Evolutionary conservation across 2,113 vertebrate species (phyloP).

Genomic region (Amia ocellicauda): DNA sequence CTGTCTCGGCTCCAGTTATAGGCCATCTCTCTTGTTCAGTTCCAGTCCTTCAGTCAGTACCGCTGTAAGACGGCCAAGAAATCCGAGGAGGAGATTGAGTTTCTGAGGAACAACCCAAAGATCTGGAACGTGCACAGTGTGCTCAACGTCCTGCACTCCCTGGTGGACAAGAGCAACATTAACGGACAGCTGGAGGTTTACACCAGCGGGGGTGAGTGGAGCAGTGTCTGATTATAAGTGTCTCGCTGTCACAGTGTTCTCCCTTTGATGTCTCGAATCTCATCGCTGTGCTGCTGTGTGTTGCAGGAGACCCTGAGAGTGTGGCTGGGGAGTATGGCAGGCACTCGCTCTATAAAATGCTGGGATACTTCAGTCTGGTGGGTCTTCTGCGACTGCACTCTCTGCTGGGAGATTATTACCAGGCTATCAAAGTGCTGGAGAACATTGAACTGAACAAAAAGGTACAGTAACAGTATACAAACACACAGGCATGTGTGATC

Average conservation of each 20-base stretch:
- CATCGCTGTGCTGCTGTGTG: background rate
- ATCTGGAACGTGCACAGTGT: constrained; percentile 99
- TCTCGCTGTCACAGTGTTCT: background rate
- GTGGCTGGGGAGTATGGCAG: constrained; percentile 98
- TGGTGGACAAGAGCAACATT: constrained; percentile 98
- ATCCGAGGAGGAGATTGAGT: constrained; percentile 94
- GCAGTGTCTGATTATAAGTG: too few relatives aligned
- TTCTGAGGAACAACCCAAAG: constrained; percentile 94
- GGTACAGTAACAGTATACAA: constrained; percentile 55
- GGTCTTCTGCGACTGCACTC: constrained; percentile 93
- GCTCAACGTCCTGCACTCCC: constrained; percentile 92
- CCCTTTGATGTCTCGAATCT: background rate
- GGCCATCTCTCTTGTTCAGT: constrained; percentile 59
- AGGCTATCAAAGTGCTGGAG: constrained; percentile 97
- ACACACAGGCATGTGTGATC: too few relatives aligned
- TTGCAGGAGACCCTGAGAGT: constrained; percentile 89
- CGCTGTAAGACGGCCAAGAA: constrained; percentile 97
- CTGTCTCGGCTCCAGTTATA: background rate
- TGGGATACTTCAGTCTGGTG: constrained; percentile 97
- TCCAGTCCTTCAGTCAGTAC: constrained; percentile 98
- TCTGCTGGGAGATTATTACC: constrained; percentile 94
- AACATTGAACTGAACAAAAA: constrained; percentile 99
- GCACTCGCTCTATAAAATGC: constrained; percentile 96
- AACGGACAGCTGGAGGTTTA: constrained; percentile 96
- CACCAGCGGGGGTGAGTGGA: constrained; percentile 86